Percentiles rank a stretch among this genome's conserved stretches.
Conservation (phyloP, 92 coral and sea anemone genomes). For the Meandrina meandrites region DNA sequence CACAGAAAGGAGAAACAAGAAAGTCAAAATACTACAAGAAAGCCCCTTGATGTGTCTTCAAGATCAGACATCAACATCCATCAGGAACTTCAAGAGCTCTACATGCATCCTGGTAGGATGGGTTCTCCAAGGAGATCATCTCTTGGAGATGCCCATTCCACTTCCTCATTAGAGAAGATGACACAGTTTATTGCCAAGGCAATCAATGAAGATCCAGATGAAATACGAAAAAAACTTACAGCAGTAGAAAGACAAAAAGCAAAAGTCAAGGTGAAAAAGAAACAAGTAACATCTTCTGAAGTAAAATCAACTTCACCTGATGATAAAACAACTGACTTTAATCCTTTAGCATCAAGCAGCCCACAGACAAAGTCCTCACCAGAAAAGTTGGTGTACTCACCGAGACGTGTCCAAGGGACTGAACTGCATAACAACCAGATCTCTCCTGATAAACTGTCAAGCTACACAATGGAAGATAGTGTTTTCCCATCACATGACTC, state of each 20-base stretch:
- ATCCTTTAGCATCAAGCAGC: slow-evolving; percentile 82
- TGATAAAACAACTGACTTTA: slow-evolving; percentile 38
- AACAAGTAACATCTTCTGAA: slow-evolving; percentile 13
- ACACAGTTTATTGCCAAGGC: slow-evolving; percentile 74
- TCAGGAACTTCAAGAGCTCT: slow-evolving; percentile 50
- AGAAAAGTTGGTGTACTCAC: slow-evolving; percentile 28
- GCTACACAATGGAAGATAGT: slow-evolving; percentile 36
- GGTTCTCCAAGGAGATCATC: slow-evolving; percentile 25
- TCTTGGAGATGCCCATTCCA: slow-evolving; percentile 17
- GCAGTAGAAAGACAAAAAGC: slow-evolving; percentile 71
- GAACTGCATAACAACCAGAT: not conserved
- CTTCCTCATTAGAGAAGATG: slow-evolving; percentile 32
- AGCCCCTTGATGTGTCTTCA: slow-evolving; percentile 20
- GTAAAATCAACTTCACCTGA: not conserved
- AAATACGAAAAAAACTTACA: slow-evolving; percentile 59
- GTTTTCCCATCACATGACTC: slow-evolving; percentile 28
- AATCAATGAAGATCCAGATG: slow-evolving; percentile 75
- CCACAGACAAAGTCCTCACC: slow-evolving; percentile 58
- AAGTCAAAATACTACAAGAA: not conserved
- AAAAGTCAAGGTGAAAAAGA: slow-evolving; percentile 35
- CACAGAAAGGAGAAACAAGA: slow-evolving; percentile 29
- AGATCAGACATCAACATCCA: slow-evolving; percentile 11
- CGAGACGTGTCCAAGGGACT: not conserved
- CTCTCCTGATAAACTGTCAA: slow-evolving; percentile 29
- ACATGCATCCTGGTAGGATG: not conserved